Base-by-base conservation (phyloP, 2,888 invertebrate species). In the Eumacrocentrus americanus region DNA sequence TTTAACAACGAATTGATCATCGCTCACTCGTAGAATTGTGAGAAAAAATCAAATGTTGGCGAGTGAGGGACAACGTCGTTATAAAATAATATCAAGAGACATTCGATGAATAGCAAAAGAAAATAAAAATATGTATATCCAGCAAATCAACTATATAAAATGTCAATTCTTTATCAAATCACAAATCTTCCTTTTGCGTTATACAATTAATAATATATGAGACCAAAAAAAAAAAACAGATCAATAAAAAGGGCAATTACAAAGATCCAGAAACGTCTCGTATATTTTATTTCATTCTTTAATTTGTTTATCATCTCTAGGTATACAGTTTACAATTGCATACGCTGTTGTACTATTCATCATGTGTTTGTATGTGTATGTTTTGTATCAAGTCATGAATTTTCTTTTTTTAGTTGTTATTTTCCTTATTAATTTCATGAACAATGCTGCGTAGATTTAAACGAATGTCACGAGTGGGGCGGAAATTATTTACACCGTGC, bases 271-370 rank as follows among this genome's bases (percentile, higher is more conserved):
- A 50, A 60, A 61, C 55, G 22, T 58, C 51, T 61, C 62, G 58
- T 60, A 52, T 63, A 51, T 63, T 67, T 65, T 63, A 62, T 62
- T 60, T 54, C 60, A 60, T 53, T 67, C 52, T 66, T 62, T 58
- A 59, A 67, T 67, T 65, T 46, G 61, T 61, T 40, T 42, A n/a
- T 65, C 60, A 59, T 65, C 54, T 60, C 63, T 67, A 62, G 61
- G 63, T 63, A 63, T 64, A 67, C 65, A 65, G 57, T 65, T 65
- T 65, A 65, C 57, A 67, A 61, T 67, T 67, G 65, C 65, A 64
- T 64, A 64, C 65, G 60, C 59, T 58, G 61, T 66, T 66, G 66
- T 66, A 66, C 66, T 66, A 66, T 66, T 63, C 64, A 64, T 62
- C 66, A 65, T 61, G 65, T 65, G 62, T 66, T 64, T 18, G 12